Evolutionary conservation across 1,140 invertebrate genomes (phyloP).

Genomic region (Myzus persicae): DNA sequence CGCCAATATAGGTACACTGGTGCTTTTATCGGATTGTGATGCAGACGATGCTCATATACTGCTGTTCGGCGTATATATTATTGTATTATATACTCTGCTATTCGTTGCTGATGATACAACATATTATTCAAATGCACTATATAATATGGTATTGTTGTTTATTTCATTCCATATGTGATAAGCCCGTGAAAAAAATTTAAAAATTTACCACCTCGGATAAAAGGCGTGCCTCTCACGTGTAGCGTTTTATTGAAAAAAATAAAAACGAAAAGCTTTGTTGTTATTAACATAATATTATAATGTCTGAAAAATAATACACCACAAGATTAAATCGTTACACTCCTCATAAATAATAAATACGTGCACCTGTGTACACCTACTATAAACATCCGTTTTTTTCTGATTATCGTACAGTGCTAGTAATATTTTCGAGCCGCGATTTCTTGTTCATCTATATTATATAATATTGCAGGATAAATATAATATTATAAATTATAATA

Average conservation of each 20-base stretch:
- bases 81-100: neutral
- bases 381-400: neutral
- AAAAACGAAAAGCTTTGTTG: neutral
- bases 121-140: neutral
- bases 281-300: neutral
- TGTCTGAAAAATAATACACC: neutral
- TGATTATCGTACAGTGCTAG: neutral
- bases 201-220: neutral
- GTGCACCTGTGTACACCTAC: neutral
- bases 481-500: too few relatives aligned
- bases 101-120: neutral
- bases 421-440: neutral
- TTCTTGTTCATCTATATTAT: neutral
- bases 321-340: neutral
- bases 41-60: neutral
- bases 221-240: neutral
- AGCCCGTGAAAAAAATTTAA: neutral
- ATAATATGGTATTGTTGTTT: neutral
- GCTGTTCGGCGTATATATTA: neutral
- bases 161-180: neutral
- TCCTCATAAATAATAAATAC: neutral
- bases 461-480: neutral
- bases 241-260: neutral
- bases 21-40: neutral
- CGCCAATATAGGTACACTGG: neutral